Evolutionary conservation across 2,113 vertebrate genomes (phyloP).

Genomic region (Galeopterus variegatus): DNA sequence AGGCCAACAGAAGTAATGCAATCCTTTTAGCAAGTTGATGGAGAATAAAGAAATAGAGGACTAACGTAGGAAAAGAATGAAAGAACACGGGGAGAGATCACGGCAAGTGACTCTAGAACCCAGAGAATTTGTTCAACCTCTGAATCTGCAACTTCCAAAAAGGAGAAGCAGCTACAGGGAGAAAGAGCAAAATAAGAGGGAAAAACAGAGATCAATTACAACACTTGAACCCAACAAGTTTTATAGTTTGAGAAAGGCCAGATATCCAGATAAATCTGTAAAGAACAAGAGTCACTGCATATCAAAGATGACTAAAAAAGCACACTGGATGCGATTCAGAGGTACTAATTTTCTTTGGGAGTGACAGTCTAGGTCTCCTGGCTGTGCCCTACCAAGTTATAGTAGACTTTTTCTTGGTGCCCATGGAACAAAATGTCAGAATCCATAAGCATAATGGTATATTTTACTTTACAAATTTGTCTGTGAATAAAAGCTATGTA

Average conservation of each 20-base stretch:
- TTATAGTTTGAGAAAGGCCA: conserved; percentile 33
- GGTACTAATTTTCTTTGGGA: background rate
- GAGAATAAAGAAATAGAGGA: background rate
- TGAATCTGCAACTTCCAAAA: conserved; percentile 1
- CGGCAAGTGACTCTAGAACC: background rate
- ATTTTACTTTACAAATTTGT: conserved; percentile 47
- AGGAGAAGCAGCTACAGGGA: rapidly evolving
- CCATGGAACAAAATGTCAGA: background rate
- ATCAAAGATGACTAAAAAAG: background rate
- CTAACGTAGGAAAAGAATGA: background rate
- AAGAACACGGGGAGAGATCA: background rate
- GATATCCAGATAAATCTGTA: conserved; percentile 22
- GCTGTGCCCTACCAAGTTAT: background rate
- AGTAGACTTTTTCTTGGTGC: background rate
- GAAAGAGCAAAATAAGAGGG: background rate
- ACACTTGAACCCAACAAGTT: background rate
- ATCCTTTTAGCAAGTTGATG: background rate
- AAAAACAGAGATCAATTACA: background rate
- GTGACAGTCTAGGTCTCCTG: background rate
- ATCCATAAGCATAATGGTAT: background rate
- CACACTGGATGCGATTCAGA: background rate
- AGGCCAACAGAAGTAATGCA: background rate
- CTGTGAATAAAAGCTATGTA: conserved; percentile 40
- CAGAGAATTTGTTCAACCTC: background rate
- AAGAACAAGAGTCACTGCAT: background rate